Evolutionary conservation across 2,113 vertebrate genomes (phyloP), one percentile per base, ranked within the genome.

Genomic region (Tricholaema leucomelas): DNA sequence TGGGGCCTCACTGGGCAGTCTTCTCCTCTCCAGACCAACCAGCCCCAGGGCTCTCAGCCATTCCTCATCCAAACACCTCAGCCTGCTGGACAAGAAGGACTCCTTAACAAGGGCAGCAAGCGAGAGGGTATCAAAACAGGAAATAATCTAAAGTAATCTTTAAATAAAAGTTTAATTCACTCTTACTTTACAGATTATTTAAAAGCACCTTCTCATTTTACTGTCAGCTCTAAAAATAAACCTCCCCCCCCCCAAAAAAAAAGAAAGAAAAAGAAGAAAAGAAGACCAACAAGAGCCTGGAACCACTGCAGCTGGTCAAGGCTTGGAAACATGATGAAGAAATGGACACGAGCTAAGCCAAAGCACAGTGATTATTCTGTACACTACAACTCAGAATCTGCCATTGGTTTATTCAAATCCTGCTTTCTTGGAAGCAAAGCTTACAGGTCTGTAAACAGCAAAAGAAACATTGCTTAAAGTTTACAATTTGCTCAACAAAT

Each of bases 121-220:
- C 19, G 50, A 92, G 46, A 85, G 14, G 40, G 60, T 69, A 92
- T 72, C 36, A 85, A 81, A 93, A 64, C 61, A 94, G 58, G 40
- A 95, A 97, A 96, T 80, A 81, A 97, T 55, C 63, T 75, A 66
- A 90, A 93, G 92, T 85, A 80, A 91, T 56, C 35, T 97, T 96
- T 96, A 97, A 95, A 97, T 97, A 98, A 97, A 95, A 93, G 79
- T 97, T 97, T 97, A 97, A 97, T 97, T 97, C 92, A 96, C 93
- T 97, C 86, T 95, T 94, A 94, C 94, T 97, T 97, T 95, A 96
- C 89, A 97, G 93, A 89, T 95, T 96, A 96, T 95, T 97, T 95
- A 85, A 92, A 96, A 97, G 96, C 96, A 97, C 97, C 96, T 88
- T 94, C 93, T 95, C 78, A 96, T 96, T 92, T 90, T 95, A 92